Base-by-base conservation (phyloP, 2,797 vertebrate genomes). In the Sarcophilus harrisii region DNA sequence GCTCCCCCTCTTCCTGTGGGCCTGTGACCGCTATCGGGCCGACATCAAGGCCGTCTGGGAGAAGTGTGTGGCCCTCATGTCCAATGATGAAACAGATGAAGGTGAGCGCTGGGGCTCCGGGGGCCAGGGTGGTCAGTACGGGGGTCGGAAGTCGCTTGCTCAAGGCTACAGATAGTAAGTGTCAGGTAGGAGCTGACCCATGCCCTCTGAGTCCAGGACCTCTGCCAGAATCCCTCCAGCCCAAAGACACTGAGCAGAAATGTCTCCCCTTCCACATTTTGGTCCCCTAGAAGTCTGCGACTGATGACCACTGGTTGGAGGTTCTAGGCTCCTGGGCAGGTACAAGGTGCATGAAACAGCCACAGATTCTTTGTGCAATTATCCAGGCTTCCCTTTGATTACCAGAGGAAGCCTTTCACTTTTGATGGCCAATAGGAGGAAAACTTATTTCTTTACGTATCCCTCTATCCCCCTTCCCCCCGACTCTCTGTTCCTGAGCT, bases 21-120 rank as follows among this genome's bases (percentile, higher is more conserved):
- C 99, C 91, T 99, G 99, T 4, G 99, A 99, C 96, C 99, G 99
- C 57, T 99, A 99, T 98, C 99, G 99, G 0, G 99, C 99, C 0
- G 99, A 99, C 96, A 98, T 99, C 96, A 99, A 98, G 95, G 99
- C 99, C 94, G 98, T 99, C 97, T 99, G 99, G 99, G 99, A 99
- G 97, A 99, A 99, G 97, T 99, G 99, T 1, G 97, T 99, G 73
- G 99, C 99, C 93, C 99, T 99, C 96, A 99, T 99, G 99, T 99
- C 99, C 98, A 99, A 99, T 0, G 99, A 99, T 0, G 96, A 95
- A 54, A 98, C 98, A 1, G 99, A 99, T 0, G 99, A 99, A 96
- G 99, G 99, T 99, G 99, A 99, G 99, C 58, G 55, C 55, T 54
- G 49, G 27, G 90, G 89, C 54, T 38, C 27, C 3, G 66, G 66